phyloP scores from a whole-genome alignment of 2,888 invertebrate species.

The Pocota personata region DNA sequence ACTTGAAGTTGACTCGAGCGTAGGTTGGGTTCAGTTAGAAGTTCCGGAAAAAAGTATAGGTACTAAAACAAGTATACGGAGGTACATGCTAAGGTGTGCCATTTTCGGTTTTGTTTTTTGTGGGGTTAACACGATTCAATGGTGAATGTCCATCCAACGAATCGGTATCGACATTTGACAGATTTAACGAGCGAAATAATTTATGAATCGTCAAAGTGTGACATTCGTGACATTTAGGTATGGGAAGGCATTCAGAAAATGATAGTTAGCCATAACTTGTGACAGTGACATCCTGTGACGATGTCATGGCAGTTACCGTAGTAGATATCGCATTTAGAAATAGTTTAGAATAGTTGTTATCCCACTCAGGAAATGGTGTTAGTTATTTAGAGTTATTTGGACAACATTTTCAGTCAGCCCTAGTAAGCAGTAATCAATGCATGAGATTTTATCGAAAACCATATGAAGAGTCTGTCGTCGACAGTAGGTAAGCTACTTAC shows the following conservation, averaged over 20 bases:
- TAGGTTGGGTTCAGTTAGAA: conserved; percentile 43
- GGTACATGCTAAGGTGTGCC: conserved; percentile 13
- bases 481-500: no score
- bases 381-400: no score
- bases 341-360: no score
- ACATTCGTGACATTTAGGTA: background rate
- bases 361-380: no score
- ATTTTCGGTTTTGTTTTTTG: background rate
- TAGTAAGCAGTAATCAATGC: no score
- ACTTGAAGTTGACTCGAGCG: conserved; percentile 23
- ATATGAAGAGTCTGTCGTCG: no score
- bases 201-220: conserved; percentile 24
- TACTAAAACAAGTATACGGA: background rate
- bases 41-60: conserved; percentile 24
- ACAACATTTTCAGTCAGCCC: no score
- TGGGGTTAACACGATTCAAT: conserved; percentile 1
- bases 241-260: background rate
- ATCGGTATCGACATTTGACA: conserved; percentile 6
- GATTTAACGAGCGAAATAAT: background rate
- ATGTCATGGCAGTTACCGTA: no score
- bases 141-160: background rate
- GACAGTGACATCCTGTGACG: no score
- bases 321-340: no score
- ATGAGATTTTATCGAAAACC: no score
- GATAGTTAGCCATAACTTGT: no score